Conservation (phyloP, 2,113 vertebrate species). For the Peromyscus californicus region DNA sequence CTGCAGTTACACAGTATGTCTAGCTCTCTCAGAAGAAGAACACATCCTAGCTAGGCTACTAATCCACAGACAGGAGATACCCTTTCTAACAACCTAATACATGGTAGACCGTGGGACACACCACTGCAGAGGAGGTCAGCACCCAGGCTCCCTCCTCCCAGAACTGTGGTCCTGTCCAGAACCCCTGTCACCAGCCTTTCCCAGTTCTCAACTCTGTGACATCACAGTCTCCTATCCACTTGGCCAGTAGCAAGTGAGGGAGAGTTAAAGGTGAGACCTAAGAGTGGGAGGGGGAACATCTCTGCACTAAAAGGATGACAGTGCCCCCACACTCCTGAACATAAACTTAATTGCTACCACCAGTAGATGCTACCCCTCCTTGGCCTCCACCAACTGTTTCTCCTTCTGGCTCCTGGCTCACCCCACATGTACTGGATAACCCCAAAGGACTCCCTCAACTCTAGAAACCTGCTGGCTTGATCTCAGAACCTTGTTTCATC, state of each 20-base stretch:
- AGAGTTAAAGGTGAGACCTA: not conserved
- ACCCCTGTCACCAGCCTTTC: not conserved
- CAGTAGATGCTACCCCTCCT: not conserved
- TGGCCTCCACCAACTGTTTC: not conserved
- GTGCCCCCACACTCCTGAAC: not conserved
- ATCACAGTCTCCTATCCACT: slow-evolving; percentile 53
- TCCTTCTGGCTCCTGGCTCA: not conserved
- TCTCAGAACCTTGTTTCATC: not conserved
- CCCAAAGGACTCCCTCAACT: not conserved
- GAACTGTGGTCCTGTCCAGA: not conserved
- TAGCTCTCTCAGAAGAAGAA: not conserved
- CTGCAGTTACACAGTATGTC: not conserved
- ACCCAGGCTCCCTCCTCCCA: not conserved
- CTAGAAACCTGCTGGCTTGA: not conserved
- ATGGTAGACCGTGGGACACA: no score
- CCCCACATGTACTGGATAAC: not conserved
- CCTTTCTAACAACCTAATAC: not conserved
- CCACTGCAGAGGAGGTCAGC: not conserved
- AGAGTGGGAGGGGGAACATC: not conserved
- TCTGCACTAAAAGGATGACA: not conserved
- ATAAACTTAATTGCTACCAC: not conserved
- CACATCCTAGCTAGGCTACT: not conserved
- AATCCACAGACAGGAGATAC: not conserved
- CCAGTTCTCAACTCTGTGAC: slow-evolving; percentile 65
- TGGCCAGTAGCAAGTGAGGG: slow-evolving; percentile 48